A percentile compares a stretch with the other conserved stretches of the same genome.
phyloP scores from a whole-genome alignment of 2,797 vertebrate species.

The Eutrigla gurnardus region DNA sequence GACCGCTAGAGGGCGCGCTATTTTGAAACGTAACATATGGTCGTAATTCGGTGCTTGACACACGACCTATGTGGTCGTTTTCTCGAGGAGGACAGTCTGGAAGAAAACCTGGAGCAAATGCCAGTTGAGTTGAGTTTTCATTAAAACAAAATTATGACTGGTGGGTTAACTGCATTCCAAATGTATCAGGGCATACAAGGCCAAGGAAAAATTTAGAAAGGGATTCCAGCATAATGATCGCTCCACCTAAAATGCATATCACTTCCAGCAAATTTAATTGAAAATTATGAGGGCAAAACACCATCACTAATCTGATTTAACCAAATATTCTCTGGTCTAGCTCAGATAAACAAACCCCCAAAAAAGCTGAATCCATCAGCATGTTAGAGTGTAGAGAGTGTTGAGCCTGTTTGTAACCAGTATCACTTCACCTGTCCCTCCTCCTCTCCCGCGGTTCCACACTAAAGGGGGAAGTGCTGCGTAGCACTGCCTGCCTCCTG shows the following conservation, averaged over 20 bases:
- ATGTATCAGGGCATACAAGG: not conserved
- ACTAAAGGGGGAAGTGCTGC: not conserved
- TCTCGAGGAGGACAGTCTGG: too few relatives aligned
- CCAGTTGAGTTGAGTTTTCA: not conserved
- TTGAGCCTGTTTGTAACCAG: not conserved
- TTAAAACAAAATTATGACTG: not conserved
- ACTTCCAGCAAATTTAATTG: not conserved
- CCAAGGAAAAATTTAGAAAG: not conserved
- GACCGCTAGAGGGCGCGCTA: too few relatives aligned
- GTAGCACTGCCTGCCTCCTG: too few relatives aligned
- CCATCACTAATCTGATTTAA: not conserved
- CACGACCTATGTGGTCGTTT: too few relatives aligned
- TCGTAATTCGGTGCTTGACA: too few relatives aligned
- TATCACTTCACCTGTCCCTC: not conserved
- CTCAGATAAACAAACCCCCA: not conserved
- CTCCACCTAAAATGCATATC: too few relatives aligned
- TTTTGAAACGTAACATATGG: too few relatives aligned
- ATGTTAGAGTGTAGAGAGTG: not conserved
- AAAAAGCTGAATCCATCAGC: not conserved
- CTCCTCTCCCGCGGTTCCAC: not conserved
- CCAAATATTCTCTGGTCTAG: not conserved
- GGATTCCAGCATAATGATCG: too few relatives aligned
- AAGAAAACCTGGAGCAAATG: not conserved
- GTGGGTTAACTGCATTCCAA: not conserved
- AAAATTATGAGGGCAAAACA: too few relatives aligned